Evolutionary conservation across 2,113 vertebrate genomes (phyloP).

Genomic region (Ceyx cyanopectus): DNA sequence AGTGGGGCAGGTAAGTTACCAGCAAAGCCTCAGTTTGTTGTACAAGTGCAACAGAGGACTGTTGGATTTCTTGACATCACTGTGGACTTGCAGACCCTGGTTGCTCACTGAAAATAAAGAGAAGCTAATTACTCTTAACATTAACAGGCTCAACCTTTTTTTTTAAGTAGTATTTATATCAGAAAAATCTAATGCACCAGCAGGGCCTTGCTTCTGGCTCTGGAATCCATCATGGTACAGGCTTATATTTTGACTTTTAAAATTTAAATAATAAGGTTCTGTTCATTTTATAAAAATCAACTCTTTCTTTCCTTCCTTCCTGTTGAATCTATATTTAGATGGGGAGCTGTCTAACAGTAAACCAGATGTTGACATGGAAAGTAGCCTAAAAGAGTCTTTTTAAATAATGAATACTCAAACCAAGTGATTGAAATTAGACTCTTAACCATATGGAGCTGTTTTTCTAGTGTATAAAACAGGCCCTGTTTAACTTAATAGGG

Average conservation of each 20-base stretch:
- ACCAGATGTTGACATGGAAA: slow-evolving; percentile 59
- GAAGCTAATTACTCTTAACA: background rate
- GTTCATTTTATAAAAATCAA: slow-evolving; percentile 37
- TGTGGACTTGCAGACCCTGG: background rate
- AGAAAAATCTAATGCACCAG: background rate
- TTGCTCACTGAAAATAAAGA: background rate
- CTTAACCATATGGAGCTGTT: slow-evolving; percentile 22
- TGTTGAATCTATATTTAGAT: slow-evolving; percentile 52
- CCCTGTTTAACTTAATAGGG: background rate
- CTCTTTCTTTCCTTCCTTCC: slow-evolving; percentile 37
- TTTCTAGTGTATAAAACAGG: slow-evolving; percentile 15
- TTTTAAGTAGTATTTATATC: background rate
- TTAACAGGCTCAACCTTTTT: background rate
- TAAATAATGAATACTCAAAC: background rate
- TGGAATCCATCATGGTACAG: background rate
- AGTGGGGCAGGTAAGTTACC: background rate
- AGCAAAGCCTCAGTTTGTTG: background rate
- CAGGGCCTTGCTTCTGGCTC: background rate
- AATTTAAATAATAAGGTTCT: background rate
- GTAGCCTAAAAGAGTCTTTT: slow-evolving; percentile 22
- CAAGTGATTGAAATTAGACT: slow-evolving; percentile 29
- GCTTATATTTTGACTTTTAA: background rate
- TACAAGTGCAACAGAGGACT: background rate
- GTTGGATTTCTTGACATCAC: background rate
- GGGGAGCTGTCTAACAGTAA: slow-evolving; percentile 26